These are phyloP conservation scores for Phalera bucephala DNA, from an alignment of 2,888 invertebrate species.

Conservation along the genomic window DNA sequence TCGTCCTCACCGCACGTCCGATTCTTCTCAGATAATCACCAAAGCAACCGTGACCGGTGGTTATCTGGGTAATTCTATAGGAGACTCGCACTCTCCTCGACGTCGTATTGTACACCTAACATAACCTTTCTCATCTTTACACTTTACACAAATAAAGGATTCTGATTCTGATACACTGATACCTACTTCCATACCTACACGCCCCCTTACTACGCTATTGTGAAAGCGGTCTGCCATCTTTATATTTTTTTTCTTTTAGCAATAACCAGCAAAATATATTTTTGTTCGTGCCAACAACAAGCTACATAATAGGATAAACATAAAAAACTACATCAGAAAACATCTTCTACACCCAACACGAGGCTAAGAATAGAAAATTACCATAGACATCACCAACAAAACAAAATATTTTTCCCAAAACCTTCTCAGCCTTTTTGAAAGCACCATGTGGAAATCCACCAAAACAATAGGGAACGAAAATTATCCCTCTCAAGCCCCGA, in stretches of 20 bases:
- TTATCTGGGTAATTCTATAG: too few species aligned
- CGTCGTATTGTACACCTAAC: too few species aligned
- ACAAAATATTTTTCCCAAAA: conserved; percentile 34
- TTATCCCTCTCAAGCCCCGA: conserved; percentile 44
- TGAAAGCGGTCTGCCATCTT: too few species aligned
- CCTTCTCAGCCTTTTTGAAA: conserved; percentile 41
- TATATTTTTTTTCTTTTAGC: not conserved
- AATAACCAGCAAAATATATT: not conserved
- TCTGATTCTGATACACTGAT: too few species aligned
- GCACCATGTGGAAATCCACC: conserved; percentile 36
- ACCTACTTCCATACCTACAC: too few species aligned
- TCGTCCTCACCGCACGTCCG: too few species aligned
- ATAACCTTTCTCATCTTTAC: too few species aligned
- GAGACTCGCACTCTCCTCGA: too few species aligned
- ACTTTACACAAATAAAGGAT: too few species aligned
- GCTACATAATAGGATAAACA: not conserved
- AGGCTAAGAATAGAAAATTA: conserved; percentile 9
- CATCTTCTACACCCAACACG: conserved; percentile 4
- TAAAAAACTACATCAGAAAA: conserved; percentile 9
- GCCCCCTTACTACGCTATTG: too few species aligned
- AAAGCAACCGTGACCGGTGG: too few species aligned
- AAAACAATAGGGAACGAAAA: conserved; percentile 44
- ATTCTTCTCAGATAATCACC: too few species aligned
- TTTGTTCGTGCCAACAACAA: not conserved
- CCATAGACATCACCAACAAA: conserved; percentile 14